Base-by-base conservation (phyloP, 2,797 vertebrate species). In the Cottoperca gobio region DNA sequence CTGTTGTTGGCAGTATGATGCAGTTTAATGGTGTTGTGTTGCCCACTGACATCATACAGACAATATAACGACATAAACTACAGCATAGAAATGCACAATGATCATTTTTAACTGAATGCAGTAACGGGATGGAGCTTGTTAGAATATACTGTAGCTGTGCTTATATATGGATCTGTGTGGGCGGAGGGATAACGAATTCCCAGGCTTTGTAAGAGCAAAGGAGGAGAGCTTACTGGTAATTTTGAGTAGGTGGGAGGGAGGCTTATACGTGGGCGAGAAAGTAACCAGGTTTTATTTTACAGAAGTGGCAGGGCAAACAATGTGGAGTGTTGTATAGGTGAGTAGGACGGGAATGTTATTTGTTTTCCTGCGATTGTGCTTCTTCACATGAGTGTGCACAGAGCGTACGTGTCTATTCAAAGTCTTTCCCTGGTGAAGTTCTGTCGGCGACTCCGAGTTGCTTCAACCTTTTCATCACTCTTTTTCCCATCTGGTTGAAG, bases 231-330 rank as follows among this genome's bases (percentile, higher is more conserved):
- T 60, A 62, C 46, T 74, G 73, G 83, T 70, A 77, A 81, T 67
- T 78, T 67, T 83, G 78, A 84, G 84, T 81, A 79, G 86, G 88
- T 57, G 79, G 76, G 66, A 68, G 69, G 59, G 52, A 73, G 76
- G 75, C 55, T 83, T 78, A 70, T 21, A 60, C 73, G 83, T 89
- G 84, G 81, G 84, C 19, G 69, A 71, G 70, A 63, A 73, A 70
- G 49, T 78, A 81, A 81, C 73, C 58, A 60, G 72, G 74, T 84
- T 82, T 53, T 57, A 73, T 86, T 75, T 69, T 46, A 42, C 72
- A 66, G 46, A 75, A 60, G 73, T 52, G 49, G 43, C 42, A 70
- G 59, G 17, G 50, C 60, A 48, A 26, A 72, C 50, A 70, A 50
- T 78, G 49, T 23, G 63, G 62, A 52, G 54, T 52, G 48, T 49